Percentiles rank a stretch among this genome's conserved stretches.
Conservation (phyloP, 2,113 vertebrate genomes). For the Tursiops truncatus region DNA sequence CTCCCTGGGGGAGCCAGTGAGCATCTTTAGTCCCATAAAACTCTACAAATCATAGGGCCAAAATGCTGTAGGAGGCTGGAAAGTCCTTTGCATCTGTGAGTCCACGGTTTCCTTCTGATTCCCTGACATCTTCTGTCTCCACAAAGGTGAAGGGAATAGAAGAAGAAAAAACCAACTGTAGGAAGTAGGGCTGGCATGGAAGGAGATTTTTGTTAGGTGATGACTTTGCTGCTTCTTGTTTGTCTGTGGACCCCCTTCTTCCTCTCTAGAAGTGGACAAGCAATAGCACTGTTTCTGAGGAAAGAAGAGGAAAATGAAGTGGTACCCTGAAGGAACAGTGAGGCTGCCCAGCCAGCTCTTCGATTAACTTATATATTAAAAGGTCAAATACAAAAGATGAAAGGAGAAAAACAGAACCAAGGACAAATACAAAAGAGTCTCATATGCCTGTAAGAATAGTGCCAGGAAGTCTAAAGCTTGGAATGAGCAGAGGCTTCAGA, state of each 20-base stretch:
- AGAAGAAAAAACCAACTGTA: background rate
- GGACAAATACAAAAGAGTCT: background rate
- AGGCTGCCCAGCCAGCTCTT: background rate
- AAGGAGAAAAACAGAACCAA: background rate
- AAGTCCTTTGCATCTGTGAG: background rate
- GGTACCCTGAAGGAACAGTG: background rate
- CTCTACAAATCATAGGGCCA: background rate
- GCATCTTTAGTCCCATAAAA: background rate
- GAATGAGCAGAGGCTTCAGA: background rate
- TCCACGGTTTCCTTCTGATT: background rate
- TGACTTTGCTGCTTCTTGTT: background rate
- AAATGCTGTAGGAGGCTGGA: background rate
- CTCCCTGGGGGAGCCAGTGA: background rate
- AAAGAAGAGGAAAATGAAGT: background rate
- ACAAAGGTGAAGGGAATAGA: background rate
- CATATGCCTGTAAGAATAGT: background rate
- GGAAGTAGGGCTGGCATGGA: background rate
- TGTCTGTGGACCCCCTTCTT: background rate
- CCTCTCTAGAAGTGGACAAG: background rate
- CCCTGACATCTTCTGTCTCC: background rate
- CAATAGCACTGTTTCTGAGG: background rate
- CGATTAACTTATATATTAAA: background rate
- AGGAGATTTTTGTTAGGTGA: background rate
- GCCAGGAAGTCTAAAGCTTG: background rate
- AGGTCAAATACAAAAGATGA: background rate